phyloP scores from a whole-genome alignment of 2,888 invertebrate genomes.

The Mechanitis mazaeus region DNA sequence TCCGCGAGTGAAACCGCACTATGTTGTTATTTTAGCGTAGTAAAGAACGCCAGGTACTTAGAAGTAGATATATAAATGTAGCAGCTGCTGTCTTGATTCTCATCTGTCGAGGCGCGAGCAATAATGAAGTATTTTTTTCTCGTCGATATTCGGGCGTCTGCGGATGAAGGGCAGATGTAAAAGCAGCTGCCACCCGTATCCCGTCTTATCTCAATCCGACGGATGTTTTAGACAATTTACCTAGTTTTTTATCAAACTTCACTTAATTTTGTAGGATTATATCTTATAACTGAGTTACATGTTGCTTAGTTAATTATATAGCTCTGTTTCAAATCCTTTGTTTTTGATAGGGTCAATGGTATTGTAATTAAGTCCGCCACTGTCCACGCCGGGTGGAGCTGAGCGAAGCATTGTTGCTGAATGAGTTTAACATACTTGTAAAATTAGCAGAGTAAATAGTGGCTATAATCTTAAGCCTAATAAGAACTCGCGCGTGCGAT shows the following conservation, averaged over 20 bases:
- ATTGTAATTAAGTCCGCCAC: too few relatives aligned
- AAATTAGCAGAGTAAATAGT: too few relatives aligned
- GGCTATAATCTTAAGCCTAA: too few relatives aligned
- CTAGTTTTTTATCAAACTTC: constrained; percentile 27
- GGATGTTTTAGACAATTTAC: constrained; percentile 43
- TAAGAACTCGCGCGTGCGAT: too few relatives aligned
- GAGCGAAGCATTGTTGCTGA: too few relatives aligned
- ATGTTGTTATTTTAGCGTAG: background rate
- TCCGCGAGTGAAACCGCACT: too few relatives aligned
- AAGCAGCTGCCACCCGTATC: constrained; percentile 60
- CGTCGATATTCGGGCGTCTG: constrained; percentile 37
- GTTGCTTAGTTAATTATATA: background rate
- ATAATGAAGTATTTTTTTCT: constrained; percentile 34
- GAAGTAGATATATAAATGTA: constrained; percentile 19
- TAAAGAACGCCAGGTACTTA: background rate
- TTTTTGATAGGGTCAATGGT: too few relatives aligned
- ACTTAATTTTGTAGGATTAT: background rate
- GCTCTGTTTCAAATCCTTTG: too few relatives aligned
- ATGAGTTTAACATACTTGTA: too few relatives aligned
- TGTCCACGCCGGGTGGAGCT: too few relatives aligned
- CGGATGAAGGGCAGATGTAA: constrained; percentile 62
- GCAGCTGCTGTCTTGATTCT: constrained; percentile 30
- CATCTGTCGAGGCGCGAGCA: constrained; percentile 35
- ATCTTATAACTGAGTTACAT: background rate
- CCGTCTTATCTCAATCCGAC: constrained; percentile 54